Evolutionary conservation across 2,888 invertebrate genomes (phyloP), one percentile per base, ranked within the genome.

Genomic region (Ophion ellenae): DNA sequence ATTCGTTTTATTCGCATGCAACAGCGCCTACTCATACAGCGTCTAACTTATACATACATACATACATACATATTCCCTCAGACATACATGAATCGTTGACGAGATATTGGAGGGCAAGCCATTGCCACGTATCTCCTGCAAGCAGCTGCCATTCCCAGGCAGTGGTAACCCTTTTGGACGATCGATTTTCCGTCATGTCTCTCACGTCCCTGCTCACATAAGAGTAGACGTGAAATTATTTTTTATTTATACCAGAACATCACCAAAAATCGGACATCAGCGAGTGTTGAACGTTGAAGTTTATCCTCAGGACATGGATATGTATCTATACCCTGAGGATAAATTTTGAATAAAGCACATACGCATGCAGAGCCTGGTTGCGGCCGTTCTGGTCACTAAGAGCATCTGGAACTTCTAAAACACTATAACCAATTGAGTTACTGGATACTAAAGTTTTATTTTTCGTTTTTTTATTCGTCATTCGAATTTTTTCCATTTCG

Each of bases 81-180:
- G 17, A 40, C 2, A 4, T 28, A 28, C 14, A 53, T 53, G 11
- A 17, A 53, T 53, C 2, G 28, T 17, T 32, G 7, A 64, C 17
- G n/a, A 1, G 40, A 17, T 32, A 17, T 2, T 71, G 20, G 20
- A 71, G 74, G 82, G 24, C 84, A 88, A 91, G 87, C 89, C 89
- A 92, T 93, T 78, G 75, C 78, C 74, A 70, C 81, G 80, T 93
- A 93, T 93, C 93, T 92, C 90, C 84, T 69, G 86, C 85, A 88
- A 89, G 90, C 93, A 93, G 93, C 93, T 93, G 93, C 88, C 91
- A 93, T 93, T 93, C 93, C 92, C 93, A 93, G 90, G 89, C 90
- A 86, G 87, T 88, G 87, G 89, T 69, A 88, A 88, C 88, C 88
- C 86, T 87, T 87, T 90, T 85, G 66, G 74, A 84, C 82, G 74